Evolutionary conservation across 2,113 vertebrate genomes (phyloP).

Genomic region (Lepus europaeus): DNA sequence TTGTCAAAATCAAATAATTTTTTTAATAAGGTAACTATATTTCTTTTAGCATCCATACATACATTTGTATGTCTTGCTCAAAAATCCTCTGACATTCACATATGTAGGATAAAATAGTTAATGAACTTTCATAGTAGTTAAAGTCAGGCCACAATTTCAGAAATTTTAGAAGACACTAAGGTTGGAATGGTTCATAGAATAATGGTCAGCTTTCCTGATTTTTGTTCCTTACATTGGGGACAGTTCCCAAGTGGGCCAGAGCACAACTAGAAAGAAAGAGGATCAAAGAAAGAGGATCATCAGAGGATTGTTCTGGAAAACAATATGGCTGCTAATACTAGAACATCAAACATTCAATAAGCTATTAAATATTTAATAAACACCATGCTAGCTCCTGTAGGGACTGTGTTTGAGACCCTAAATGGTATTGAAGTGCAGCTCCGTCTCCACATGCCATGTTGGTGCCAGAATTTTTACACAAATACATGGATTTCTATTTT

Average conservation of each 20-base stretch:
- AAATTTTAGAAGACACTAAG: neutral
- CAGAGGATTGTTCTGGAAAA: neutral
- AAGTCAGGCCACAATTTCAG: neutral
- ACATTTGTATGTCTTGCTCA: neutral
- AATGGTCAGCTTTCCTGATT: neutral
- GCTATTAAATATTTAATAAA: slow-evolving; percentile 47
- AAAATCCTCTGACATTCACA: neutral
- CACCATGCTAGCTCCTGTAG: neutral
- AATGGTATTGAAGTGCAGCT: slow-evolving; percentile 36
- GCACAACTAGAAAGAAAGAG: neutral
- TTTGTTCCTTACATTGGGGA: neutral
- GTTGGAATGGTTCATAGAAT: neutral
- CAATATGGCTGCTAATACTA: slow-evolving; percentile 5
- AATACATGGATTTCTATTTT: slow-evolving; percentile 24
- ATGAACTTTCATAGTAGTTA: neutral
- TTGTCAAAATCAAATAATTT: neutral
- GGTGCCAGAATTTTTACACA: slow-evolving; percentile 30
- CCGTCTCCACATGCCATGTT: neutral
- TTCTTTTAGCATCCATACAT: neutral
- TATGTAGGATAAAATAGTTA: neutral
- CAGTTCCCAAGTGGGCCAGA: neutral
- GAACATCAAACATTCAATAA: neutral
- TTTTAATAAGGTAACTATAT: neutral
- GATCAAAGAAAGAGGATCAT: neutral
- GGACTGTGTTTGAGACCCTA: slow-evolving; percentile 50